These are phyloP conservation scores for Trichopoda pennipes DNA, from an alignment of 2,888 invertebrate genomes.

Conservation along the genomic window DNA sequence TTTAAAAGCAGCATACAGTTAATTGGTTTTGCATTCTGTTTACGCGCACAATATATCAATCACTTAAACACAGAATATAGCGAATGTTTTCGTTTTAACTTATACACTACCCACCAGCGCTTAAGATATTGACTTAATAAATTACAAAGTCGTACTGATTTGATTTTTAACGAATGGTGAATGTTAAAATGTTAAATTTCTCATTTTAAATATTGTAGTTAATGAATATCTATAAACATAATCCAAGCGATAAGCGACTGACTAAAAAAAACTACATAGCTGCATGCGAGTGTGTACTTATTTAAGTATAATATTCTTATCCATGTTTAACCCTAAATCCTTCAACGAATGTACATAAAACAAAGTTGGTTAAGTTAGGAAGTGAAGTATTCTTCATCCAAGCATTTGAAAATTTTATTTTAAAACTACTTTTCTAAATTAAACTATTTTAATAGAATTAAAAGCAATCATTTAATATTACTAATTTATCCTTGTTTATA, in stretches of 20 bases:
- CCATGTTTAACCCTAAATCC: no score
- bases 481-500: no score
- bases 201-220: constrained; percentile 21
- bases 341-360: no score
- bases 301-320: no score
- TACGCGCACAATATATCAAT: constrained; percentile 43
- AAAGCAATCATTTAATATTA: no score
- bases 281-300: no score
- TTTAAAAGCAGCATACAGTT: constrained; percentile 31
- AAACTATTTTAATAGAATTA: no score
- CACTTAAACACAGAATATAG: neutral
- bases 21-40: constrained; percentile 44
- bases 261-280: no score
- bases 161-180: constrained; percentile 51
- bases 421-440: no score
- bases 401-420: no score
- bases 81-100: constrained; percentile 16
- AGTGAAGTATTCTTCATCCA: no score
- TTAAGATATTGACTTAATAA: constrained; percentile 54
- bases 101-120: constrained; percentile 3
- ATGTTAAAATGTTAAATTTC: constrained; percentile 52
- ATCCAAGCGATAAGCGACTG: constrained; percentile 23
- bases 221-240: constrained; percentile 7
- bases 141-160: constrained; percentile 63
- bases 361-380: no score